Base-by-base conservation (phyloP, 2,797 vertebrate genomes). In the Hylomyscus alleni region DNA sequence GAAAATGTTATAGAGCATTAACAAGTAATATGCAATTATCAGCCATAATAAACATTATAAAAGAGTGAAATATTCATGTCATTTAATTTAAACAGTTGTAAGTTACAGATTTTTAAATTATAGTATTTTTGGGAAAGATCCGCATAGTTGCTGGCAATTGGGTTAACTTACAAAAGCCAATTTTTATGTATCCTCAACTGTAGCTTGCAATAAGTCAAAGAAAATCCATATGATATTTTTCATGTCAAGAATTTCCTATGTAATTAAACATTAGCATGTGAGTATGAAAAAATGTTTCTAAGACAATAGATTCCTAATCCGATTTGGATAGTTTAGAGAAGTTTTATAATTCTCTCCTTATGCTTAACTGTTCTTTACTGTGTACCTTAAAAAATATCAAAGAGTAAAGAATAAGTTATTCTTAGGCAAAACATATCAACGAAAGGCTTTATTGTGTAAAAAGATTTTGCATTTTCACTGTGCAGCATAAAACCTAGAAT, bases 1-100 rank as follows among this genome's bases (percentile, higher is more conserved):
- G 50, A 93, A 98, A 97, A 91, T 94, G 72, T 82, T 93, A 86
- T 89, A 40, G 54, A 91, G 0, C 89, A 72, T 52, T 96, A 90
- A 56, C 15, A 65, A 75, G 34, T 72, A 52, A 34, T 34, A 91
- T 88, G 56, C 4, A 92, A 82, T 60, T 83, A 56, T 89, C 82
- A 94, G 34, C 56, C 17, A 56, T 94, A 52, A 54, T 62, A 91
- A 93, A 89, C 50, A 52, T 92, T 52, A 91, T 44, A 93, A 93
- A 44, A 84, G 89, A 54, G 8, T 82, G 65, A 88, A 95, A 89
- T 40, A 62, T 58, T 62, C 52, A 95, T 89, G 40, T 91, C 34
- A 69, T 34, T 92, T 86, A 90, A 88, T 81, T 96, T 96, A 85
- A 96, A 75, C 44, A 12, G 87, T 62, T 76, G 9, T 31, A 93